Base-by-base conservation (phyloP, 2,797 vertebrate genomes). In the Ambastaia sidthimunki region DNA sequence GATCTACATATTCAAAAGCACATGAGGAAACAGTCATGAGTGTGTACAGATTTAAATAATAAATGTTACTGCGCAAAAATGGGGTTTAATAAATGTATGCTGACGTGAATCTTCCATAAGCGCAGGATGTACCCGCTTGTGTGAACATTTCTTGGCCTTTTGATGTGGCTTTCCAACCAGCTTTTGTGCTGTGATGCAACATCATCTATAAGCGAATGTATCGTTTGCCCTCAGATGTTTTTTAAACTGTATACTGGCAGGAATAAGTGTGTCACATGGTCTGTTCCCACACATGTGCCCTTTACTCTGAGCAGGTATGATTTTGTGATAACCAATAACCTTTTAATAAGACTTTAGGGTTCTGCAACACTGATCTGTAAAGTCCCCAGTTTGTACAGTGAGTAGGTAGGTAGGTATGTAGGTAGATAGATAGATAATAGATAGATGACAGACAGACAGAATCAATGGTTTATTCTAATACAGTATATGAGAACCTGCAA, bases 101-200 rank as follows among this genome's bases (percentile, higher is more conserved):
- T 52, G 31, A 55, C 25, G 16, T 44, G 34, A 73, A 2, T 62
- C 18, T 44, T 48, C 18, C 62, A 34, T 34, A 31, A 57, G 31
- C 13, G 65, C 59, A 80, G 70, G 69, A 74, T 65, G 31, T 41
- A 34, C 28, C 19, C 69, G 28, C 18, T 60, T 18, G 47, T 68
- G 10, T 73, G 7, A 48, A 57, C 7, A 59, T n/a, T 7, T 13
- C 15, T 28, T 0, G 19, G 12, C 21, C 28, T 65, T 84, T 83
- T 81, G 72, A 84, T 80, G 82, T 82, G 83, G 85, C 28, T 66
- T 31, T 41, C 23, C n/a, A 54, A 7, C 66, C 68, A 69, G 47
- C 19, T 11, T 11, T 48, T 21, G 60, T 71, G 72, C 71, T n/a
- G 25, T 85, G 79, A 76, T 50, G 63, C 70, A 74, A 19, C 2